Conservation (phyloP, 2,888 invertebrate genomes). For the Drosophila imparisetae region DNA sequence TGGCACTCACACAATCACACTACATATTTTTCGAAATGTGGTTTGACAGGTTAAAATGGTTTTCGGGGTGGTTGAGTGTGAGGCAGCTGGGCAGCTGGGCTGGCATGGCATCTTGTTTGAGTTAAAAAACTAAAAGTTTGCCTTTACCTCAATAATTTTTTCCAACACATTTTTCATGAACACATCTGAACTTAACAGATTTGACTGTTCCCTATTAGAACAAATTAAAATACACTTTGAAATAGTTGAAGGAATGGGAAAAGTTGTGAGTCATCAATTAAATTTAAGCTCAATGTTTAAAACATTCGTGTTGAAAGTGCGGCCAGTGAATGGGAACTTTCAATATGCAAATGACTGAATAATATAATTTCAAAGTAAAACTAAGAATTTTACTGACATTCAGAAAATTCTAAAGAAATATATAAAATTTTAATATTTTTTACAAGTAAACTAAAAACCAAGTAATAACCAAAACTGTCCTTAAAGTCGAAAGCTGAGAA, state of each 20-base stretch:
- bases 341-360: background rate
- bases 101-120: slow-evolving; percentile 45
- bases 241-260: slow-evolving; percentile 1
- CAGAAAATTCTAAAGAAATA: background rate
- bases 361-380: background rate
- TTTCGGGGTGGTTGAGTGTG: slow-evolving; percentile 7
- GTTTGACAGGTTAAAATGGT: slow-evolving; percentile 54
- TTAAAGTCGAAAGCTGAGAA: background rate
- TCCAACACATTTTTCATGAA: slow-evolving; percentile 20
- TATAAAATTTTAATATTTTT: background rate
- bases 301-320: background rate
- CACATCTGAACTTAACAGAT: slow-evolving; percentile 10
- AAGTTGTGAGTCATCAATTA: background rate
- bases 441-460: background rate
- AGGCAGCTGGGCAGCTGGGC: background rate
- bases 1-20: slow-evolving; percentile 56
- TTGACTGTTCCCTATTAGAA: slow-evolving; percentile 1
- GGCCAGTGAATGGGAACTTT: background rate
- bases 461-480: background rate
- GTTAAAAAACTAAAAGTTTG: slow-evolving; percentile 37
- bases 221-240: slow-evolving; percentile 7
- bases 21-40: slow-evolving; percentile 44
- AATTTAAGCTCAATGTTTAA: background rate
- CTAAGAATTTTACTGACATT: background rate
- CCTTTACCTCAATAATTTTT: slow-evolving; percentile 42